A percentile compares a stretch with the other conserved stretches of the same genome.
phyloP scores from a whole-genome alignment of 2,888 invertebrate genomes.

The Hirudinaria manillensis region DNA sequence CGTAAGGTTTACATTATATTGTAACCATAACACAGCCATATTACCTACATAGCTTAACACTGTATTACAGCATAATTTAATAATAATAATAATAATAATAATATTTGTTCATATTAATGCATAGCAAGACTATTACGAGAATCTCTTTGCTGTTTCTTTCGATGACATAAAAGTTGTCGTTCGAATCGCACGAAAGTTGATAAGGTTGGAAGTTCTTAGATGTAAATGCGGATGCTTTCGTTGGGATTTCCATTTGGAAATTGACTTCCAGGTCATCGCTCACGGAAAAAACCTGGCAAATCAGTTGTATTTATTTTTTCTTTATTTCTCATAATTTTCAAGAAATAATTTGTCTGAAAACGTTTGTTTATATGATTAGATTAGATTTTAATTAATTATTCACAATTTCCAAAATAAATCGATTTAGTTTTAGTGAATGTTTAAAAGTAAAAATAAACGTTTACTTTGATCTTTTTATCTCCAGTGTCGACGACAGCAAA shows the following conservation, averaged over 20 bases:
- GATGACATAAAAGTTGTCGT: not conserved
- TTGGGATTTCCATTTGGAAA: not conserved
- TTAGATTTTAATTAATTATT: no score
- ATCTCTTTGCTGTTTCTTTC: conserved; percentile 3
- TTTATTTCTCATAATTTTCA: no score
- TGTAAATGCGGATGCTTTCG: not conserved
- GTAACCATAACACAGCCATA: no score
- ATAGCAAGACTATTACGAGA: not conserved
- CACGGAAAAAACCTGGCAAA: not conserved
- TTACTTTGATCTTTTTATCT: not conserved
- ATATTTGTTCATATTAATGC: no score
- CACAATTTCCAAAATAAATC: no score
- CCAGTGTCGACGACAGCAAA: not conserved
- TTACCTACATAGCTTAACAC: no score
- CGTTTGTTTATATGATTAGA: no score
- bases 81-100: no score
- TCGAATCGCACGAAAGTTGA: not conserved
- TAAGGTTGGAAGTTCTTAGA: not conserved
- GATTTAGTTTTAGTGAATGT: no score
- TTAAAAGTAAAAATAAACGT: not conserved
- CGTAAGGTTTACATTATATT: no score
- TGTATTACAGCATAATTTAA: no score
- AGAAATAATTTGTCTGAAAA: no score
- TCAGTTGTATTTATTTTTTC: not conserved
- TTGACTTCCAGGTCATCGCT: not conserved